phyloP scores from a whole-genome alignment of 2,888 invertebrate genomes.

The Dexiosoma caninum region DNA sequence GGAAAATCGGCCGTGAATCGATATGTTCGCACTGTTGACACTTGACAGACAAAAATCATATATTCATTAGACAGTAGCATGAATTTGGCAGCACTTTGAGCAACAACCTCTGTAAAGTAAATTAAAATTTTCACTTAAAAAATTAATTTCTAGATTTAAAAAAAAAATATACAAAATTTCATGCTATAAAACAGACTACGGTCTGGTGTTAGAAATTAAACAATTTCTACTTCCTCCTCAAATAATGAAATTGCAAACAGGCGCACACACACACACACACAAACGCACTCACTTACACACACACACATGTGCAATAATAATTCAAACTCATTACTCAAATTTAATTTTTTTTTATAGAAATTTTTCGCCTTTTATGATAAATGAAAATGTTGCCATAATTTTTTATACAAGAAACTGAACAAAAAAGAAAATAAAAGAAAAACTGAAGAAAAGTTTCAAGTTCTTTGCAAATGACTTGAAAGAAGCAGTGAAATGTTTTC shows the following conservation, averaged over 20 bases:
- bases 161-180: too few species aligned
- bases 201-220: slow-evolving; percentile 12
- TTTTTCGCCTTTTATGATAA: slow-evolving; percentile 39
- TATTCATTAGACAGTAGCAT: too few species aligned
- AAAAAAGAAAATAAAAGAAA: background rate
- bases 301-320: slow-evolving; percentile 4
- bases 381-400: slow-evolving; percentile 57
- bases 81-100: too few species aligned
- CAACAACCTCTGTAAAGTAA: too few species aligned
- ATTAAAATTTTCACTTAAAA: too few species aligned
- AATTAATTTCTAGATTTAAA: too few species aligned
- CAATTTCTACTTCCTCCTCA: background rate
- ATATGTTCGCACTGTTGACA: too few species aligned
- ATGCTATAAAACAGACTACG: too few species aligned
- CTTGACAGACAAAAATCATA: too few species aligned
- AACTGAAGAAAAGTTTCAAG: slow-evolving; percentile 54
- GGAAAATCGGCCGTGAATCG: too few species aligned
- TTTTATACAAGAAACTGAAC: background rate
- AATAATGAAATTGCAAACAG: too few species aligned
- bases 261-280: background rate
- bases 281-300: background rate
- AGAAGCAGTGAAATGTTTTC: slow-evolving; percentile 53
- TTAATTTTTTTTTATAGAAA: slow-evolving; percentile 9
- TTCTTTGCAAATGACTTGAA: slow-evolving; percentile 62
- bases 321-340: slow-evolving; percentile 60